A percentile compares a stretch with the other conserved stretches of the same genome.
Conservation (phyloP, 1,140 invertebrate genomes). For the Caenorhabditis tropicalis region DNA sequence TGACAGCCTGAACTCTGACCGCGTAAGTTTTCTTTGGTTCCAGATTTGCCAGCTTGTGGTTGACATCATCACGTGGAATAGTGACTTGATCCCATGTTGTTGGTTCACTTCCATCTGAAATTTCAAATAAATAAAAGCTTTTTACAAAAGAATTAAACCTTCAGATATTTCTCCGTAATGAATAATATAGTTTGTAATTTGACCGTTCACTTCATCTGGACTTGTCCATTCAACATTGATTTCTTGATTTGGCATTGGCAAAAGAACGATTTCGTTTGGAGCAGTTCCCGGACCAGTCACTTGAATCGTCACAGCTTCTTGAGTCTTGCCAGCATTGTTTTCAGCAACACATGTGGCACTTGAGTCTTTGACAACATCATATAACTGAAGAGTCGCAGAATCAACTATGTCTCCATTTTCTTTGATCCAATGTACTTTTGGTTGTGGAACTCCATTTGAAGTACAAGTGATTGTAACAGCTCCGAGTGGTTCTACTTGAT, state of each 20-base stretch:
- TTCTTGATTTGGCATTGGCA: conserved; percentile 64
- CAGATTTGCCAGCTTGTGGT: conserved; percentile 58
- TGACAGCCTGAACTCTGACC: conserved; percentile 68
- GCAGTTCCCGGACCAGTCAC: conserved; percentile 65
- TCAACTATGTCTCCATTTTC: conserved; percentile 57
- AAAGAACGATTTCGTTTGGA: conserved; percentile 66
- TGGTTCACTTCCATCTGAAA: conserved; percentile 61
- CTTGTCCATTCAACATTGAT: conserved; percentile 71
- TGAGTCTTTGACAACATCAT: conserved; percentile 63
- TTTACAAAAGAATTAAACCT: conserved; percentile 16
- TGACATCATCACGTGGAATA: conserved; percentile 65
- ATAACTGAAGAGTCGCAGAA: conserved; percentile 59
- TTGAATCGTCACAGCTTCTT: conserved; percentile 62
- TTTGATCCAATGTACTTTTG: conserved; percentile 64
- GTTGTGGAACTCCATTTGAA: conserved; percentile 66
- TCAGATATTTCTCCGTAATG: conserved; percentile 67
- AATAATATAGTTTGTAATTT: conserved; percentile 63
- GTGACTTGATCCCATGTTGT: conserved; percentile 63
- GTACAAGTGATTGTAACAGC: conserved; percentile 63
- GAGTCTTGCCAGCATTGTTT: conserved; percentile 68
- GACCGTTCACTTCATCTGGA: conserved; percentile 69
- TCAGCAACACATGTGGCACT: conserved; percentile 67
- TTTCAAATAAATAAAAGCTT: neutral
- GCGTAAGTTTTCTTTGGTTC: conserved; percentile 67
- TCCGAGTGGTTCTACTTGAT: conserved; percentile 59